Evolutionary conservation across 2,113 vertebrate species (phyloP).

Genomic region (Lepisosteus oculatus): DNA sequence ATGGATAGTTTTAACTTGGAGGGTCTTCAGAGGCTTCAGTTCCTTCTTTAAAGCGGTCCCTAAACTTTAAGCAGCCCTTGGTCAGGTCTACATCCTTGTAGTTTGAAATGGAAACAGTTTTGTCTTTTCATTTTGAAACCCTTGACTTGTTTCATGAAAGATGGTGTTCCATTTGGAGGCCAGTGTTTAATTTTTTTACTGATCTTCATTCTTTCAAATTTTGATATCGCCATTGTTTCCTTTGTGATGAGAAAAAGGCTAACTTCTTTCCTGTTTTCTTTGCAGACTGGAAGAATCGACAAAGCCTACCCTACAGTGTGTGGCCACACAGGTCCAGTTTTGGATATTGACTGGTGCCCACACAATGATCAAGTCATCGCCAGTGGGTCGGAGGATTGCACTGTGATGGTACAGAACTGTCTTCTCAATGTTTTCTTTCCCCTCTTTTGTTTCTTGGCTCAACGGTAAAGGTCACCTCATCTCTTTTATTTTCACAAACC

Average conservation of each 20-base stretch:
- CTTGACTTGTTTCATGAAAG: background rate
- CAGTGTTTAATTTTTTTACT: background rate
- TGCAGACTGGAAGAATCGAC: conserved; percentile 89
- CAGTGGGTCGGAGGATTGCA: conserved; percentile 94
- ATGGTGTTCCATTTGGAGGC: background rate
- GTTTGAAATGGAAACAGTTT: background rate
- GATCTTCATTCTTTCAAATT: no score
- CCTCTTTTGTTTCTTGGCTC: no score
- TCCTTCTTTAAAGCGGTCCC: background rate
- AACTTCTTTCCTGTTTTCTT: conserved; percentile 35
- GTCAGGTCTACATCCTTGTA: background rate
- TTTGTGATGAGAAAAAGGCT: background rate
- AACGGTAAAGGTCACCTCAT: no score
- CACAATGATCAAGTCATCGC: conserved; percentile 95
- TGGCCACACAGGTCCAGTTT: conserved; percentile 91
- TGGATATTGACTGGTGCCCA: conserved; percentile 97
- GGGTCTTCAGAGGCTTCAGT: background rate
- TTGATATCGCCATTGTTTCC: no score
- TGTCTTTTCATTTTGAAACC: background rate
- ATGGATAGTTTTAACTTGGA: no score
- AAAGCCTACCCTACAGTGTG: conserved; percentile 95
- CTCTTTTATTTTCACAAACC: no score
- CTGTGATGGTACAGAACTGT: conserved; percentile 78
- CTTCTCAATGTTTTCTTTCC: background rate
- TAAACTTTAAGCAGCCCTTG: background rate